Evolutionary conservation across 2,888 invertebrate genomes (phyloP).

Genomic region (Hydrotaea cyrtoneurina): DNA sequence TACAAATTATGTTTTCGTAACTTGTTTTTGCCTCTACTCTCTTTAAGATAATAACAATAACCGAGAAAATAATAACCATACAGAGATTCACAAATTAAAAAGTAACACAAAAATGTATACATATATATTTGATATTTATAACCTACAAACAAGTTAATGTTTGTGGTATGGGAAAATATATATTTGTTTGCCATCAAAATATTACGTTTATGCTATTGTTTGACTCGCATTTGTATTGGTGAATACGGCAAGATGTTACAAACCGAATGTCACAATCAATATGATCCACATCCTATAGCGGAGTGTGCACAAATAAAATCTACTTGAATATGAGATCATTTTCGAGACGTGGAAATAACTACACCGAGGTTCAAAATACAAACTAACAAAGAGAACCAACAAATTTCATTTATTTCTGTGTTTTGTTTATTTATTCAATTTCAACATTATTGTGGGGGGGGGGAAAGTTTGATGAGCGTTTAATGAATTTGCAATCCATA

Average conservation of each 20-base stretch:
- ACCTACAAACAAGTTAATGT: too few species aligned
- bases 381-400: slow-evolving; percentile 25
- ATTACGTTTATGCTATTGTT: too few species aligned
- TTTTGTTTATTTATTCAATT: slow-evolving; percentile 58
- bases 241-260: not conserved
- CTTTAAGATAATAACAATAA: too few species aligned
- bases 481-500: slow-evolving; percentile 57
- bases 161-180: too few species aligned
- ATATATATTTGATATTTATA: too few species aligned
- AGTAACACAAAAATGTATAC: too few species aligned
- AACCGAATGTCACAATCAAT: not conserved
- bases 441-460: slow-evolving; percentile 23
- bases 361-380: slow-evolving; percentile 36
- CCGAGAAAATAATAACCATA: too few species aligned
- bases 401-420: slow-evolving; percentile 6
- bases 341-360: slow-evolving; percentile 38
- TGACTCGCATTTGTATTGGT: too few species aligned
- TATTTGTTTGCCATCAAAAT: too few species aligned
- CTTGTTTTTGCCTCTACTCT: too few species aligned
- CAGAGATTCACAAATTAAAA: too few species aligned
- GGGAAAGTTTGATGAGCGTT: not conserved
- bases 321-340: slow-evolving; percentile 33
- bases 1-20: too few species aligned
- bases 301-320: not conserved
- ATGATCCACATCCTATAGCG: not conserved